phyloP scores from a whole-genome alignment of 2,113 vertebrate species.

The Varanus salvator region DNA sequence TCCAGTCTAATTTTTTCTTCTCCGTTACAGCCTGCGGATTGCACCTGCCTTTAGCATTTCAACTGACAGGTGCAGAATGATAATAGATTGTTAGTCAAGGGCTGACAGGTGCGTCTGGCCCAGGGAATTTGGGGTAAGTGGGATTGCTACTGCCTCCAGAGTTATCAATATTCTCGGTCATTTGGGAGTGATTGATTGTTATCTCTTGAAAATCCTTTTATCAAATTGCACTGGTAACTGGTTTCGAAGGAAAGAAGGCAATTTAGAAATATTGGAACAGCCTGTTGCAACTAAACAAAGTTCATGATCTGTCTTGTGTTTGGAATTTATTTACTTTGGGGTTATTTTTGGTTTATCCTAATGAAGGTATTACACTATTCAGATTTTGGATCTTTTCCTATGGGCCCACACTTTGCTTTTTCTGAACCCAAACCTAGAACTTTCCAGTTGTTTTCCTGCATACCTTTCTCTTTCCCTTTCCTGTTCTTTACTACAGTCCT shows the following conservation, averaged over 20 bases:
- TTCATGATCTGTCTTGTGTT: not conserved
- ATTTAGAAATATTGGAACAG: slow-evolving; percentile 44
- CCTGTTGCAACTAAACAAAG: slow-evolving; percentile 41
- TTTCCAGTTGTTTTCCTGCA: slow-evolving; percentile 27
- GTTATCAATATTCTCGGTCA: slow-evolving; percentile 31
- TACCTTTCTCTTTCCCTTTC: not conserved
- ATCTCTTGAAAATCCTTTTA: slow-evolving; percentile 2
- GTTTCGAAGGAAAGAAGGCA: slow-evolving; percentile 6
- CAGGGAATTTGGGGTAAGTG: not conserved
- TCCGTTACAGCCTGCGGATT: not conserved
- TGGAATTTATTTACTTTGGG: not conserved
- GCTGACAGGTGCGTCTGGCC: slow-evolving; percentile 24
- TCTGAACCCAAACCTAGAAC: not conserved
- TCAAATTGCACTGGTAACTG: slow-evolving; percentile 39
- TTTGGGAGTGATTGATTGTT: slow-evolving; percentile 10
- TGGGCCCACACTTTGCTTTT: no score
- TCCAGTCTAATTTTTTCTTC: not conserved
- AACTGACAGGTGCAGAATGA: slow-evolving; percentile 23
- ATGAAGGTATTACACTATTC: no score
- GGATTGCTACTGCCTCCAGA: slow-evolving; percentile 14
- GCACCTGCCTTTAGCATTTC: slow-evolving; percentile 27
- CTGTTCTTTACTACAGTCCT: slow-evolving; percentile 39
- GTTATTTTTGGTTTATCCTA: no score
- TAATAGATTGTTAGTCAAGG: slow-evolving; percentile 18
- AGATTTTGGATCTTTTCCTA: no score